Base-by-base conservation (phyloP, 2,797 vertebrate genomes). In the Cebuella pygmaea region DNA sequence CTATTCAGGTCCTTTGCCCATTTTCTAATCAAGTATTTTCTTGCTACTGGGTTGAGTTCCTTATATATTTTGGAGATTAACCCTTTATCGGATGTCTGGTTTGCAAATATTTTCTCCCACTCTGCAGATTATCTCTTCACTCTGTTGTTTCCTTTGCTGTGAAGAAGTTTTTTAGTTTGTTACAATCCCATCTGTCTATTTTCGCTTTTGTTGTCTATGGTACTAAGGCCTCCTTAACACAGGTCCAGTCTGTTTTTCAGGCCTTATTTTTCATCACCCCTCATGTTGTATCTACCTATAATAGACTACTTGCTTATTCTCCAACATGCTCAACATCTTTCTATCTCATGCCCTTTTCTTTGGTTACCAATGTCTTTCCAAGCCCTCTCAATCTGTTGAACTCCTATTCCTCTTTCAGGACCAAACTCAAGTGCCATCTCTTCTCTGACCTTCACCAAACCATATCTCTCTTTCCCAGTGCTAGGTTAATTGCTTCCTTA, bases 401-500 rank as follows among this genome's bases (percentile, higher is more conserved):
- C 17, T 50, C 57, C 5, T 52, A 80, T 50, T 91, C 17, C 72
- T 82, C 67, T 64, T 90, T 91, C 72, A 93, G 91, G 27, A 86
- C 22, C 41, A 78, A 93, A 97, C 20, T 75, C 87, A 94, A 93
- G 61, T 48, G 44, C 27, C 57, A 87, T 36, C 59, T 75, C 46
- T 27, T 93, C 61, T 52, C 27, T 76, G 74, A 90, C 86, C 11
- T 61, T 88, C 26, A 86, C 26, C 48, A 95, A 95, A 90, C 22
- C 83, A 36, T 19, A 90, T 30, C n/a, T 93, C 55, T 81, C 36
- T 70, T 84, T 83, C 36, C 36, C 52, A 96, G 84, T 61, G 44
- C 2, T 61, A 27, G 70, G 70, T 64, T 88, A 93, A 83, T 2
- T 96, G n/a, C 57, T 93, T 88, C 84, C 33, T 88, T 92, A 95